These are phyloP conservation scores for Gonatopus flavifemur DNA, from an alignment of 1,140 invertebrate genomes.

Conservation along the genomic window DNA sequence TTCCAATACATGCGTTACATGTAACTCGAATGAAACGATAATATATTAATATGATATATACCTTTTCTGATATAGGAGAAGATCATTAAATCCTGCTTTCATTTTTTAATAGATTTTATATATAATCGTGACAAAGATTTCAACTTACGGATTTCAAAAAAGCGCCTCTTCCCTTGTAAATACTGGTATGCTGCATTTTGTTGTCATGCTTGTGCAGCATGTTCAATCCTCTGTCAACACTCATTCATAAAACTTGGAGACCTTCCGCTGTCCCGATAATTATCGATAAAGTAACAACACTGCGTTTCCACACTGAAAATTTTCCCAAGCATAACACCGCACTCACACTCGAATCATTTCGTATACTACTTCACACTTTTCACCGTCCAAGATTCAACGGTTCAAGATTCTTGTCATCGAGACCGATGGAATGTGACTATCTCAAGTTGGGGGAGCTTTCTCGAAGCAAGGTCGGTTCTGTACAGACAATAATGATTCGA, in stretches of 20 bases:
- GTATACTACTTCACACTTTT: neutral
- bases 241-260: slow-evolving; percentile 31
- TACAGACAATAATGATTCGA: too few species aligned
- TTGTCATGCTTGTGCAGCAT: slow-evolving; percentile 36
- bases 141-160: slow-evolving; percentile 44
- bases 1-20: too few species aligned
- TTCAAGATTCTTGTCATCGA: neutral
- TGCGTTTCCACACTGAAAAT: too few species aligned
- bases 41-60: too few species aligned
- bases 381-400: neutral
- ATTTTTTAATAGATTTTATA: neutral
- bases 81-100: too few species aligned
- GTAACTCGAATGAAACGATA: too few species aligned
- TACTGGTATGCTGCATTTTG: slow-evolving; percentile 21
- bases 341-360: too few species aligned
- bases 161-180: slow-evolving; percentile 29
- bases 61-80: too few species aligned
- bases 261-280: neutral
- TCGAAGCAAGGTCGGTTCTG: too few species aligned
- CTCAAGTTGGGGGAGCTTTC: too few species aligned
- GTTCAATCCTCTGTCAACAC: slow-evolving; percentile 31
- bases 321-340: too few species aligned
- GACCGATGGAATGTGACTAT: neutral
- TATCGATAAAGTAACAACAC: neutral
- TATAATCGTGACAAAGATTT: too few species aligned